phyloP scores from a whole-genome alignment of 92 coral and sea anemone species.

The Heliopora coerulea region DNA sequence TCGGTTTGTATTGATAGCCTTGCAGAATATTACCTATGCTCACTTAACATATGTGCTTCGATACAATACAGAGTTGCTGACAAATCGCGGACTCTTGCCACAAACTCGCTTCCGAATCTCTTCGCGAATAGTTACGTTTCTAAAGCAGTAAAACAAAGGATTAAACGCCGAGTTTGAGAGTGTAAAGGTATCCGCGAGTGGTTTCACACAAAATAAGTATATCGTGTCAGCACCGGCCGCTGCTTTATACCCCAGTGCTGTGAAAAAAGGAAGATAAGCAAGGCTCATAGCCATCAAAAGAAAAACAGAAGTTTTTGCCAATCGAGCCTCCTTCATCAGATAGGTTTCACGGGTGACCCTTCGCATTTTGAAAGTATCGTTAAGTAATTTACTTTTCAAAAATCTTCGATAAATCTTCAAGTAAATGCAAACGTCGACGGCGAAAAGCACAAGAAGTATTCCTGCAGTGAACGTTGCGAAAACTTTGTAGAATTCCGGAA shows the following conservation, averaged over 20 bases:
- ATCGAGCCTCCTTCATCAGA: slow-evolving; percentile 23
- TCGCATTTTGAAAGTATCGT: not conserved
- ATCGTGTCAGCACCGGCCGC: slow-evolving; percentile 35
- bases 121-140: slow-evolving; percentile 33
- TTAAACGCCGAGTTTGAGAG: slow-evolving; percentile 46
- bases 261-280: slow-evolving; percentile 39
- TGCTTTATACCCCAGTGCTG: slow-evolving; percentile 34
- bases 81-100: no score
- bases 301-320: slow-evolving; percentile 32
- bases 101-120: not conserved
- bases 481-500: slow-evolving; percentile 13
- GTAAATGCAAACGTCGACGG: slow-evolving; percentile 27
- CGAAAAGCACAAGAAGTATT: slow-evolving; percentile 21
- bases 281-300: slow-evolving; percentile 27
- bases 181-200: slow-evolving; percentile 47
- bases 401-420: slow-evolving; percentile 33
- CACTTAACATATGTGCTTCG: no score
- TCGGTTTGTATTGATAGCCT: no score
- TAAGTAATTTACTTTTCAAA: not conserved
- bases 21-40: no score
- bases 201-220: slow-evolving; percentile 30
- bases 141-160: slow-evolving; percentile 50
- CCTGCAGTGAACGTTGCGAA: slow-evolving; percentile 25
- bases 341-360: not conserved
- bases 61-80: no score